Conservation (phyloP, 1,140 invertebrate genomes). For the Macrobrachium nipponense region DNA sequence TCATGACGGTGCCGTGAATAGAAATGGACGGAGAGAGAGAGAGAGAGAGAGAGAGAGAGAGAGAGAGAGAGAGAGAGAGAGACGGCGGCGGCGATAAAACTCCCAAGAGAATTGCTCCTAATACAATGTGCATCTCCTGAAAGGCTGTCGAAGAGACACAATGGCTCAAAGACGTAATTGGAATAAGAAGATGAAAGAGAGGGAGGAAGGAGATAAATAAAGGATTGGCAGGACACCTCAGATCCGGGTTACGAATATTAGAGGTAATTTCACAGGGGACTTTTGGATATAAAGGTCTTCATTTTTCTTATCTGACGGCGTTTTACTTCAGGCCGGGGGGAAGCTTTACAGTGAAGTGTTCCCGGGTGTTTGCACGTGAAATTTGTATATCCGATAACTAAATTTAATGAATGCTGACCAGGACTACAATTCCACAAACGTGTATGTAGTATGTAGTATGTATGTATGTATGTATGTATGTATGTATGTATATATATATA, state of each 20-base stretch:
- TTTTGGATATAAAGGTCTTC: too few species aligned
- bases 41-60: constrained; percentile 3
- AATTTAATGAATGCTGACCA: neutral
- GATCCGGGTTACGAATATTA: constrained; percentile 13
- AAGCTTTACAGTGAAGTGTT: too few species aligned
- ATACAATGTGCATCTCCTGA: constrained; percentile 14
- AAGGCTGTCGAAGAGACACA: constrained; percentile 4
- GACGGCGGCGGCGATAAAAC: constrained; percentile 34
- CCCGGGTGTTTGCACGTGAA: too few species aligned
- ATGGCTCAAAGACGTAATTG: constrained; percentile 40
- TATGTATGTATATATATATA: constrained; percentile 9
- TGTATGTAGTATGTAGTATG: neutral
- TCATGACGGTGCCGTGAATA: constrained; percentile 18
- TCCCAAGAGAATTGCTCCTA: constrained; percentile 31
- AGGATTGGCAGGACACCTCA: constrained; percentile 39
- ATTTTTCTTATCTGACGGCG: too few species aligned
- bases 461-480: constrained; percentile 1
- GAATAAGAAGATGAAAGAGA: constrained; percentile 23
- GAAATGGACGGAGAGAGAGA: neutral
- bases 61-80: constrained; percentile 7
- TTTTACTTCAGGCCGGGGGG: too few species aligned
- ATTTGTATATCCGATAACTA: too few species aligned
- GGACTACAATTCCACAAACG: neutral
- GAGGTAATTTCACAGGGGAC: constrained; percentile 8
- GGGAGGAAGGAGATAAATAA: constrained; percentile 30